phyloP scores from a whole-genome alignment of 2,888 invertebrate species.

The Spilarctia lutea region DNA sequence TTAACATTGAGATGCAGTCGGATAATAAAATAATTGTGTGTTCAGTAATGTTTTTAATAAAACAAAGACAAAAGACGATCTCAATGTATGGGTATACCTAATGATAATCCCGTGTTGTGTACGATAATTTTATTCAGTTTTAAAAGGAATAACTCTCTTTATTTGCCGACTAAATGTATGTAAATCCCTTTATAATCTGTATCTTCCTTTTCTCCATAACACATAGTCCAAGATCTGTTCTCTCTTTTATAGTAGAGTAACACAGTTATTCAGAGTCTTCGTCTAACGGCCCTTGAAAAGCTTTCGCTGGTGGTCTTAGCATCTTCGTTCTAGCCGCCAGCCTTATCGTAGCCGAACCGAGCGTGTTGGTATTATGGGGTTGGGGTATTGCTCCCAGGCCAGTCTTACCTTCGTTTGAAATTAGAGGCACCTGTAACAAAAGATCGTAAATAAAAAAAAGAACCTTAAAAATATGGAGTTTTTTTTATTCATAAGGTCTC shows the following conservation, averaged over 20 bases:
- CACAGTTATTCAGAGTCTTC: slow-evolving; percentile 61
- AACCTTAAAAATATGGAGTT: not conserved
- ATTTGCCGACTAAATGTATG: not conserved
- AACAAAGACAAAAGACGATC: too few relatives aligned
- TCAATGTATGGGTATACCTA: too few relatives aligned
- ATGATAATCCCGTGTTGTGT: not conserved
- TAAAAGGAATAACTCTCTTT: not conserved
- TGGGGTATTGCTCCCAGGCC: slow-evolving; percentile 86
- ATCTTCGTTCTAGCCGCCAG: slow-evolving; percentile 73
- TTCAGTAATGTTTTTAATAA: too few relatives aligned
- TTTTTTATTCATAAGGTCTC: not conserved
- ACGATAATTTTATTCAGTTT: not conserved
- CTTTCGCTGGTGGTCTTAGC: slow-evolving; percentile 78
- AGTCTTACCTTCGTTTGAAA: slow-evolving; percentile 87
- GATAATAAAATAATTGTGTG: too few relatives aligned
- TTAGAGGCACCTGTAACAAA: slow-evolving; percentile 86
- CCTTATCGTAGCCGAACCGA: slow-evolving; percentile 73
- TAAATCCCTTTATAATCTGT: not conserved
- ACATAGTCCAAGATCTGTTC: not conserved
- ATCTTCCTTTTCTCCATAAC: not conserved
- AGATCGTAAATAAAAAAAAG: not conserved
- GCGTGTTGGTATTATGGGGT: slow-evolving; percentile 57
- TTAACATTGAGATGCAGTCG: too few relatives aligned
- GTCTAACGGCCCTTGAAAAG: slow-evolving; percentile 62
- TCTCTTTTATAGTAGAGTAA: not conserved